Conservation (phyloP, 2,797 vertebrate genomes). For the Sebastes alutus region DNA sequence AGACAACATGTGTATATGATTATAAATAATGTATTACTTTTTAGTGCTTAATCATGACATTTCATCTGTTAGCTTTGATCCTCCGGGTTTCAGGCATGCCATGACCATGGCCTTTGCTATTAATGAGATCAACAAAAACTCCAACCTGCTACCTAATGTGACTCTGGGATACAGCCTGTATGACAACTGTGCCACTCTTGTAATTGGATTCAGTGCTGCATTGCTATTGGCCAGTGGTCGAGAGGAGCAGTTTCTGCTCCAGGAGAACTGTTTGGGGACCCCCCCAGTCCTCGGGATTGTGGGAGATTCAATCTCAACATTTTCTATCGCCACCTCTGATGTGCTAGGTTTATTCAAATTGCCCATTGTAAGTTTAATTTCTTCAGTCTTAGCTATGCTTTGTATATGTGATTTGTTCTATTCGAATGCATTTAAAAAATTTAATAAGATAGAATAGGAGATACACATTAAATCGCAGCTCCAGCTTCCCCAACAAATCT, state of each 20-base stretch:
- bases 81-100: conserved; percentile 64
- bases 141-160: conserved; percentile 73
- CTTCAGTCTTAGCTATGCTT: background rate
- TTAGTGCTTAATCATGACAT: background rate
- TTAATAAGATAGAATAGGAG: background rate
- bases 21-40: background rate
- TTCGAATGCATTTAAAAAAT: background rate
- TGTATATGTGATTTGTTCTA: background rate
- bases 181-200: conserved; percentile 78
- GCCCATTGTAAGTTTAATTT: conserved; percentile 12
- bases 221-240: conserved; percentile 61
- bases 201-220: conserved; percentile 73
- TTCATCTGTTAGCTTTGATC: conserved; percentile 42
- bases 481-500: background rate
- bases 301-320: conserved; percentile 58
- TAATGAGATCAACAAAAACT: conserved; percentile 78
- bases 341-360: conserved; percentile 53
- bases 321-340: conserved; percentile 51
- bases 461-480: background rate
- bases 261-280: conserved; percentile 43
- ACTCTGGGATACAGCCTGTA: conserved; percentile 80
- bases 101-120: conserved; percentile 79
- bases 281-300: conserved; percentile 62
- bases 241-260: conserved; percentile 41
- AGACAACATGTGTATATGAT: background rate